These are phyloP conservation scores for Triplophysa bombifrons DNA, from an alignment of 2,797 vertebrate genomes.

Conservation along the genomic window DNA sequence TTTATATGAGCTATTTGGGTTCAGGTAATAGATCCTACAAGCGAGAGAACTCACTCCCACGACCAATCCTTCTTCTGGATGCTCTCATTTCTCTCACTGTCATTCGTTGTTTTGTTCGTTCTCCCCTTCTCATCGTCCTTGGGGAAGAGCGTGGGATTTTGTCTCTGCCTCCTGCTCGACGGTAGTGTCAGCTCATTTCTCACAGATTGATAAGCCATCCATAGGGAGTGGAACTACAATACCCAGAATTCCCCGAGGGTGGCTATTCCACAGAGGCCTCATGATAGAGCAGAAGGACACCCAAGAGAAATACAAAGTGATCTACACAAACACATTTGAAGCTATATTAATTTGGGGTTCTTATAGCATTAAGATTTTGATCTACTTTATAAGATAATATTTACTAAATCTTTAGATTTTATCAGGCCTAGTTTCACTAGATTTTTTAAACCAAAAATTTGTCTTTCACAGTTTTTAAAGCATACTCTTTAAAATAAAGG, in stretches of 20 bases:
- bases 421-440: background rate
- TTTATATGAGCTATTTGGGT: constrained; percentile 40
- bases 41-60: background rate
- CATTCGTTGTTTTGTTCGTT: background rate
- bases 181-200: constrained; percentile 47
- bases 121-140: constrained; percentile 25
- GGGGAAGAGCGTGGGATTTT: background rate
- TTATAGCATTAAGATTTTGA: background rate
- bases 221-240: constrained; percentile 52
- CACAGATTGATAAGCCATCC: constrained; percentile 34
- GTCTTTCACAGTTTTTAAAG: background rate
- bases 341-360: background rate
- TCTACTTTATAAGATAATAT: background rate
- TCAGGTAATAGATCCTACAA: constrained; percentile 25
- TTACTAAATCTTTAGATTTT: background rate
- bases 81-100: constrained; percentile 16
- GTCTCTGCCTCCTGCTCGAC: constrained; percentile 6
- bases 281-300: constrained; percentile 35
- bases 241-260: constrained; percentile 51
- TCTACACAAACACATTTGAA: background rate
- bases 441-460: background rate
- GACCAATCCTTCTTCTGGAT: background rate
- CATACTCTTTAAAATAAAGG: too few relatives aligned
- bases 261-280: constrained; percentile 29
- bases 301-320: constrained; percentile 35